Percentiles rank a stretch among this genome's conserved stretches.
These are phyloP conservation scores for Pandemis cinnamomeana DNA, from an alignment of 2,888 invertebrate species.

Conservation along the genomic window DNA sequence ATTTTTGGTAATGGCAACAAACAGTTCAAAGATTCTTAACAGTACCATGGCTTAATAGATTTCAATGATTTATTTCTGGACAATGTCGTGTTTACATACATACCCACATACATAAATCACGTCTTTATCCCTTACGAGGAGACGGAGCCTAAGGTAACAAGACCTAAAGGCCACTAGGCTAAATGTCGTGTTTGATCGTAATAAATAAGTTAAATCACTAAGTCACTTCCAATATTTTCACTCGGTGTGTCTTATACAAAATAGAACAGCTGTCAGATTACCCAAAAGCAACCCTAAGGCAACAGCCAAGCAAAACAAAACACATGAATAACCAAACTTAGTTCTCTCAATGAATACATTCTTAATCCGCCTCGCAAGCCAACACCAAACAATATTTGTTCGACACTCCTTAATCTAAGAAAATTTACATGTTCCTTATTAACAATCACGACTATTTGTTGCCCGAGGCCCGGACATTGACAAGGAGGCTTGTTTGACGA, in stretches of 20 bases:
- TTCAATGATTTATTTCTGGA: no score
- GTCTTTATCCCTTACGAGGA: no score
- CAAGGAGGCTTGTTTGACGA: slow-evolving; percentile 53
- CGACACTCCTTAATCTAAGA: slow-evolving; percentile 21
- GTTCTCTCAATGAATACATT: slow-evolving; percentile 4
- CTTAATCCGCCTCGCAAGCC: not conserved
- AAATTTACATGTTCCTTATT: slow-evolving; percentile 35
- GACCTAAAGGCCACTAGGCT: no score
- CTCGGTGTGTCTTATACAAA: not conserved
- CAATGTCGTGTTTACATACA: no score
- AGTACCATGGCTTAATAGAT: no score
- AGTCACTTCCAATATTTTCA: not conserved
- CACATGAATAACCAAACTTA: not conserved
- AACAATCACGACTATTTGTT: slow-evolving; percentile 35
- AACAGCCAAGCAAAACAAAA: not conserved
- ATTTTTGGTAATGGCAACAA: no score
- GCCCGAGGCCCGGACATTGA: slow-evolving; percentile 50
- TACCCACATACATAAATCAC: no score
- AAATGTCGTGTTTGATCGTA: no score
- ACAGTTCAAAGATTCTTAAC: no score
- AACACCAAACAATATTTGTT: slow-evolving; percentile 15
- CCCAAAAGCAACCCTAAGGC: not conserved
- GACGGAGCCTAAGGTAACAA: no score
- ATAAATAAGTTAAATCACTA: not conserved
- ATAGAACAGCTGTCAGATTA: not conserved